phyloP scores from a whole-genome alignment of 2,113 vertebrate genomes.

The Pycnonotus jocosus region DNA sequence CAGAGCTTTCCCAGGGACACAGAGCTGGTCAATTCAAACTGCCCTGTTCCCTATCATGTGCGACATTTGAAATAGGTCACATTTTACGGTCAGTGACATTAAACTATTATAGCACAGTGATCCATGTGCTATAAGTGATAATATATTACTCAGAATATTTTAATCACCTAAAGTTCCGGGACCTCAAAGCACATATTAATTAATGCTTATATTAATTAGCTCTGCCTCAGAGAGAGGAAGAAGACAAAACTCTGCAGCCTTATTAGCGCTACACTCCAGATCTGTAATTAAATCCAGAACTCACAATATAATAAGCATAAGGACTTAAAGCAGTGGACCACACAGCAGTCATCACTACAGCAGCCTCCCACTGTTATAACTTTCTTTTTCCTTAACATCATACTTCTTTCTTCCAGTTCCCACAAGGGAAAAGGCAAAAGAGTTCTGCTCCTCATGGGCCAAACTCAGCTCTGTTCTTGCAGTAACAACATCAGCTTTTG shows the following conservation, averaged over 20 bases:
- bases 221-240: not conserved
- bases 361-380: not conserved
- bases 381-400: not conserved
- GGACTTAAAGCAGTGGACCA: not conserved
- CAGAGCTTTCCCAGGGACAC: not conserved
- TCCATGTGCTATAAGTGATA: not conserved
- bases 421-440: not conserved
- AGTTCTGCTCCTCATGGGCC: not conserved
- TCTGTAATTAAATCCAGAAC: constrained; percentile 17
- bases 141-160: constrained; percentile 48
- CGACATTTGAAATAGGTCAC: not conserved
- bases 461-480: not conserved
- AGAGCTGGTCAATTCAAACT: not conserved
- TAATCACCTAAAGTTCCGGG: constrained; percentile 31
- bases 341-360: not conserved
- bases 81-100: constrained; percentile 1
- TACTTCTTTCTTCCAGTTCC: not conserved
- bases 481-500: not conserved
- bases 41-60: not conserved
- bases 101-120: not conserved
- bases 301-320: not conserved
- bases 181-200: constrained; percentile 44
- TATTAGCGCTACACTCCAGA: not conserved
- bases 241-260: not conserved
- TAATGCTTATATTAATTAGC: constrained; percentile 51